phyloP scores from a whole-genome alignment of 2,797 vertebrate species.

The Phoebastria nigripes region DNA sequence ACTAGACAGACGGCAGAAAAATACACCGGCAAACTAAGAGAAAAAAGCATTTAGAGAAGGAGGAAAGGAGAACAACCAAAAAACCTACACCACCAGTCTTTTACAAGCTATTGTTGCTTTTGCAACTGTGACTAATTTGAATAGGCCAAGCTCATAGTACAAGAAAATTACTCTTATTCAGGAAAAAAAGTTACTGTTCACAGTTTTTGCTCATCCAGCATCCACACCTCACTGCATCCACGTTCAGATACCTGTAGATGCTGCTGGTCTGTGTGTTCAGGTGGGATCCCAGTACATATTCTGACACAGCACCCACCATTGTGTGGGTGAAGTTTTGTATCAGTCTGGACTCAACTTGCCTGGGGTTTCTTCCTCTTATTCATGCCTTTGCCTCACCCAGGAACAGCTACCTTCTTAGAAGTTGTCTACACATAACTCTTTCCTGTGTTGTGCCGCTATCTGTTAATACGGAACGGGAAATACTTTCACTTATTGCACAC shows the following conservation, averaged over 20 bases:
- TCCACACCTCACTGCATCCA: neutral
- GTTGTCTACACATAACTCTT: neutral
- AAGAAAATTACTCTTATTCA: neutral
- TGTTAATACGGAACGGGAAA: neutral
- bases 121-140: neutral
- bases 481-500: neutral
- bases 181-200: neutral
- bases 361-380: neutral
- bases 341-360: neutral
- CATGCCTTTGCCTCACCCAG: neutral
- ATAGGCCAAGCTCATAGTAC: neutral
- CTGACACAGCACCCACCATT: neutral
- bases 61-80: neutral
- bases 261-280: neutral
- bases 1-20: neutral
- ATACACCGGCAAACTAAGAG: neutral
- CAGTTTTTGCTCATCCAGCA: neutral
- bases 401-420: neutral
- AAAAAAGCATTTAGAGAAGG: neutral
- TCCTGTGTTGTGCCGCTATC: too few species aligned
- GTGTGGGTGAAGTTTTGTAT: neutral
- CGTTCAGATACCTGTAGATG: rapidly evolving
- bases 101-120: neutral
- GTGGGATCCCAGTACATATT: neutral
- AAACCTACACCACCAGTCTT: neutral